Base-by-base conservation (phyloP, 2,888 invertebrate species). In the Adela reaumurella region DNA sequence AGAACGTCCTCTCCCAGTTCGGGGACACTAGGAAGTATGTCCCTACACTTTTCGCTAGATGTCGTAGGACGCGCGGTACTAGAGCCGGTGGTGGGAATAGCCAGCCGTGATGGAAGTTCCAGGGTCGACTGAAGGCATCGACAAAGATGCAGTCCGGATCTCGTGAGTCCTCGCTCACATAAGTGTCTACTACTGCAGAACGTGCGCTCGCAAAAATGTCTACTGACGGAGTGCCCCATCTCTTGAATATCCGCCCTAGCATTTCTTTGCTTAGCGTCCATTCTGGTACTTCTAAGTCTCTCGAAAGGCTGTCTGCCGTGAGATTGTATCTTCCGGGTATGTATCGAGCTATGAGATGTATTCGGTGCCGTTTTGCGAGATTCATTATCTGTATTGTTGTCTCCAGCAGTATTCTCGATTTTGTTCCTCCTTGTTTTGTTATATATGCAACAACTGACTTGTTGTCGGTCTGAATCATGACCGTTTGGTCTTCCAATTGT, bases 21-120 rank as follows among this genome's bases (percentile, higher is more conserved):
- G 59, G 58, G 1, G 56, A 57, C 45, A 61, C 51, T 35, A 62
- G 35, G 5, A 61, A 53, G 47, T 57, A 60, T 14, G 41, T 45
- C 11, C 60, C 58, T 41, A 45, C 46, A 8, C 58, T 54, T 19
- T 43, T 18, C 45, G 54, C 55, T 28, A 57, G 48, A 20, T 59
- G 57, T 3, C 46, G 35, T 16, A 57, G 50, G 1, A 56, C 57
- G 42, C 47, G 47, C 17, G 56, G 54, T 2, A 57, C 55, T 18
- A 60, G 50, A 17, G 11, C 52, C 46, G 18, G 59, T 57, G 11
- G 59, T 55, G 17, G 59, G 55, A 48, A 59, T 55, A 16, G 56
- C 51, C 58, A 60, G 14, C 51, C 57, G 17, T 55, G 49, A 1
- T 46, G 24, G 45, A 50, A 54, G 8, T 45, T 17, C 55, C 56